Conservation (phyloP, 2,888 invertebrate genomes). For the Bombyx huttoni region DNA sequence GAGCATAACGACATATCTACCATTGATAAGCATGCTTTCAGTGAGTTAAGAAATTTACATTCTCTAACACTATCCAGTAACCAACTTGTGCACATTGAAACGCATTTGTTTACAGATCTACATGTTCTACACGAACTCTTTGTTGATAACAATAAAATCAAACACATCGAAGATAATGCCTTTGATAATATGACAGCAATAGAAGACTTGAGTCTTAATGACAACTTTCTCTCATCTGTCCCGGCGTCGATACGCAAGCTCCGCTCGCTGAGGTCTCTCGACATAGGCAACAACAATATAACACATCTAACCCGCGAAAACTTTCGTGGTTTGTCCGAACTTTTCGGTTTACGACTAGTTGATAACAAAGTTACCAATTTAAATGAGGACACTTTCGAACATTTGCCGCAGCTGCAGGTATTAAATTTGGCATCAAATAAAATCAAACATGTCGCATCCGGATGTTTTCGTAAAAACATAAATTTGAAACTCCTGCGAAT, state of each 20-base stretch:
- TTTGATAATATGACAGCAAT: conserved; percentile 84
- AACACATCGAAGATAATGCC: conserved; percentile 76
- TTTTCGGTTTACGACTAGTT: conserved; percentile 83
- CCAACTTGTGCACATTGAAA: conserved; percentile 76
- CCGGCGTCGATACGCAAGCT: conserved; percentile 79
- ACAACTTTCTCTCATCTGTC: conserved; percentile 77
- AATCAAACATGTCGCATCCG: conserved; percentile 79
- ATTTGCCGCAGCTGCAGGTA: conserved; percentile 81
- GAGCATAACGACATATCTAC: conserved; percentile 79
- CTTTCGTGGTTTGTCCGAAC: conserved; percentile 79
- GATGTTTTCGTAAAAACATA: conserved; percentile 80
- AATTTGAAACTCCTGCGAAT: conserved; percentile 80
- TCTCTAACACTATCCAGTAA: conserved; percentile 82
- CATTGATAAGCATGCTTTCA: conserved; percentile 82
- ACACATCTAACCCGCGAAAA: conserved; percentile 78
- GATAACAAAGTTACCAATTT: conserved; percentile 85
- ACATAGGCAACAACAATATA: conserved; percentile 87
- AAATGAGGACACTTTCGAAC: conserved; percentile 80
- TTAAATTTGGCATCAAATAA: conserved; percentile 86
- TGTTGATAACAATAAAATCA: conserved; percentile 81
- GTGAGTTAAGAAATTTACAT: conserved; percentile 81
- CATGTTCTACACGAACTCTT: conserved; percentile 80
- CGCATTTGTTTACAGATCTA: conserved; percentile 79
- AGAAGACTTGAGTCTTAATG: conserved; percentile 81
- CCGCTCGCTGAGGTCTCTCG: conserved; percentile 79